These are phyloP conservation scores for Heliconius eleuchia DNA, from an alignment of 1,140 invertebrate species.

Conservation along the genomic window DNA sequence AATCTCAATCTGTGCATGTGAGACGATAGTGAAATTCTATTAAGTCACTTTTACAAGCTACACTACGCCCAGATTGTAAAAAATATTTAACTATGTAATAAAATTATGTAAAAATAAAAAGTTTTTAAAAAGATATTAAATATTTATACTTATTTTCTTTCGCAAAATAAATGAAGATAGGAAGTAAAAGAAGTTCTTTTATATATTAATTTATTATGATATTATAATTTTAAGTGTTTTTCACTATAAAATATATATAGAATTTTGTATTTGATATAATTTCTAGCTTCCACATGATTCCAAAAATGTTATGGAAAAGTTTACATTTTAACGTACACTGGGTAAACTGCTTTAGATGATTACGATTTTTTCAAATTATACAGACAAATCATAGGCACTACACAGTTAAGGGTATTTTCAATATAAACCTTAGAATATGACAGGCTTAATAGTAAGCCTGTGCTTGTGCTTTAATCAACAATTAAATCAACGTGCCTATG, in stretches of 20 bases:
- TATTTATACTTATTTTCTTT: background rate
- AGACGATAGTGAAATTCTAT: slow-evolving; percentile 20
- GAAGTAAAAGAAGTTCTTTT: background rate
- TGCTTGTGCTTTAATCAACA: too few relatives aligned
- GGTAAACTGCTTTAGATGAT: too few relatives aligned
- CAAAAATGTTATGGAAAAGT: too few relatives aligned
- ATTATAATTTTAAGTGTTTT: background rate
- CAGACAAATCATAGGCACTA: too few relatives aligned
- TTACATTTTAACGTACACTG: too few relatives aligned
- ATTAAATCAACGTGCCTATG: too few relatives aligned
- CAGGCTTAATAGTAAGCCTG: too few relatives aligned
- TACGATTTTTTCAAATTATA: too few relatives aligned
- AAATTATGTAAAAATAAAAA: background rate
- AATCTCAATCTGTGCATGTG: slow-evolving; percentile 21
- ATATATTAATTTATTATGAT: background rate
- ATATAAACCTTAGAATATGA: too few relatives aligned
- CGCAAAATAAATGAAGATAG: background rate
- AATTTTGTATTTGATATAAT: background rate
- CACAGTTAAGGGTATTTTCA: too few relatives aligned
- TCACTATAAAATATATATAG: background rate
- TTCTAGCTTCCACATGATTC: too few relatives aligned
- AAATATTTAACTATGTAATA: background rate
- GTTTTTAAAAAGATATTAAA: background rate
- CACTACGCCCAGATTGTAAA: slow-evolving; percentile 8
- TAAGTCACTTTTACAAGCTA: slow-evolving; percentile 24